phyloP scores from a whole-genome alignment of 1,140 invertebrate genomes.

The Solenopsis fugax region DNA sequence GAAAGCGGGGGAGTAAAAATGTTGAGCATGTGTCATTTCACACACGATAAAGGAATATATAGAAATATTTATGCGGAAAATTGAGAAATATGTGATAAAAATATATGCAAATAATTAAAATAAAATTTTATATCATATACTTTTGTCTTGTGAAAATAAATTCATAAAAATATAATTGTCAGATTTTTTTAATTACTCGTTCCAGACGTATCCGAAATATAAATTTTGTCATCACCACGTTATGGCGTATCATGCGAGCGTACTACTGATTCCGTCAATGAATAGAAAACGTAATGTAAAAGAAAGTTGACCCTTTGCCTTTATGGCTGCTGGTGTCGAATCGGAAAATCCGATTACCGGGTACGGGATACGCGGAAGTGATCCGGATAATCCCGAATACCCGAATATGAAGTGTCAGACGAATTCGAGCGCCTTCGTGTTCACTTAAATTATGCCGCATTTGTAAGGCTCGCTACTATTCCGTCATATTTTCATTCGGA shows the following conservation, averaged over 20 bases:
- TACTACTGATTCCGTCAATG: conserved; percentile 14
- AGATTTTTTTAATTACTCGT: not conserved
- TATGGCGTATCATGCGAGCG: not conserved
- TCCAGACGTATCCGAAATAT: not conserved
- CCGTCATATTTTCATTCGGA: conserved; percentile 50
- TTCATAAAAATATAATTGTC: not conserved
- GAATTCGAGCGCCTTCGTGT: conserved; percentile 33
- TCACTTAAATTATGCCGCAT: conserved; percentile 47
- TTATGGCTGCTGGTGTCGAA: conserved; percentile 46
- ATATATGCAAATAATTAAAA: not conserved
- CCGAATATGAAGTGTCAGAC: conserved; percentile 49
- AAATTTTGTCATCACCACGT: not conserved
- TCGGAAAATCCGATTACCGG: conserved; percentile 59
- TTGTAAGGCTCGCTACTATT: conserved; percentile 37
- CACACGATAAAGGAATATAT: not conserved
- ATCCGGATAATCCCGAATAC: conserved; percentile 56
- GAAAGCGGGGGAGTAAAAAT: not conserved
- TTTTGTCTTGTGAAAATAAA: not conserved
- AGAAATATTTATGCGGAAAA: not conserved
- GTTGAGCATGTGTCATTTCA: not conserved
- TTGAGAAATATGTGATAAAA: not conserved
- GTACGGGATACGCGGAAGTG: conserved; percentile 45
- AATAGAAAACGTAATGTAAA: conserved; percentile 40
- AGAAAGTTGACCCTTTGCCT: conserved; percentile 22
- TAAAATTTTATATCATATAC: not conserved